Evolutionary conservation across 2,797 vertebrate genomes (phyloP), one percentile per base, ranked within the genome.

Genomic region (Bovichtus variegatus): DNA sequence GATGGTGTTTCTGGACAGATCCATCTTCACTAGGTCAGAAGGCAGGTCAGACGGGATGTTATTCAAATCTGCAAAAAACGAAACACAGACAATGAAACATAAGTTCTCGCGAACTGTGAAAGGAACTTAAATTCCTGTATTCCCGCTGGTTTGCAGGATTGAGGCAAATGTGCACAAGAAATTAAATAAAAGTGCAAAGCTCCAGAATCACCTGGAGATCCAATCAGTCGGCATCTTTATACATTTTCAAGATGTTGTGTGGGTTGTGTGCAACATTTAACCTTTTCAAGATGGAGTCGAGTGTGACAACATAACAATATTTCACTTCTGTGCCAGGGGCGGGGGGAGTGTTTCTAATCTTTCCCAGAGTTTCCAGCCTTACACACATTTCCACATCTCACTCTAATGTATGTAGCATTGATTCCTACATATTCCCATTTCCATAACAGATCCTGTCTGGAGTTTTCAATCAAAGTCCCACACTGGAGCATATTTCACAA

Each of bases 1-100:
- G 81, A 99, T 98, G 94, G 91, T 96, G 92, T 99, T 99, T 68
- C 71, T 85, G 69, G 98, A 98, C 80, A 99, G 89, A 90, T 99
- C 97, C 84, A 99, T 96, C 93, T 96, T 97, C 78, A 97, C 94
- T 50, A 97, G 95, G 87, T 98, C 97, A 67, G 96, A 94, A 47
- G 97, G 96, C 83, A 99, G 96, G 72, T 96, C 96, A 31, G 90
- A 88, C 25, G 98, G 98, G 87, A 99, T 91, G 90, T 94, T 95
- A 80, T 93, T 96, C 94, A 99, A 85, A 80, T 95, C 98, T 99
- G 93, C 62, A 86, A 58, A 71, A 47, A 84, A 69, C 89, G 15
- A 89, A 34, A 9, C 31, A 6, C 31, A 34, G 34, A n/a, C 71
- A 84, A 62, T 78, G 55, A 87, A 83, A 80, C 9, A 16, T 54